A percentile compares a stretch with the other conserved stretches of the same genome.
Conservation (phyloP, 2,797 vertebrate species). For the Halcyon smyrnensis region DNA sequence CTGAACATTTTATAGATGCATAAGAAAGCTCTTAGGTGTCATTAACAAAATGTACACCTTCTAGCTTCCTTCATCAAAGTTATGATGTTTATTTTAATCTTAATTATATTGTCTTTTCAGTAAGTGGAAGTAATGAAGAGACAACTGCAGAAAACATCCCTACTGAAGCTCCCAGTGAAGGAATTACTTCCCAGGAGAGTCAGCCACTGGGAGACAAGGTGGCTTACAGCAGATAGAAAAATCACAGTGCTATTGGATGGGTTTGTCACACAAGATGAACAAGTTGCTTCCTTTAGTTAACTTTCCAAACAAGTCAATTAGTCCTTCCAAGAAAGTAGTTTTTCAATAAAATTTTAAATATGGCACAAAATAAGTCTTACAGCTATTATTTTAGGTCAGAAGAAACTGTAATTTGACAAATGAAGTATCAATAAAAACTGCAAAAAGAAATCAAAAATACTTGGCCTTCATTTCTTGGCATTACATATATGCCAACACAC, state of each 20-base stretch:
- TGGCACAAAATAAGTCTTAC: background rate
- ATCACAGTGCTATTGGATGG: background rate
- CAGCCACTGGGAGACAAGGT: conserved; percentile 30
- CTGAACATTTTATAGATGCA: background rate
- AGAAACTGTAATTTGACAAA: background rate
- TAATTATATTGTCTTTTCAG: conserved; percentile 34
- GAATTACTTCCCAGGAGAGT: background rate
- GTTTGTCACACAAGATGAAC: background rate
- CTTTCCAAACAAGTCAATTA: background rate
- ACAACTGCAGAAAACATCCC: background rate
- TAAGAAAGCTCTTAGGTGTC: background rate
- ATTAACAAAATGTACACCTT: background rate
- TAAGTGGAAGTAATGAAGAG: background rate
- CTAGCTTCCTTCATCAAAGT: background rate
- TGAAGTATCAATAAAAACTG: conserved; percentile 26
- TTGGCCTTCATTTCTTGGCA: background rate
- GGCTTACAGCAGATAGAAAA: conserved; percentile 60
- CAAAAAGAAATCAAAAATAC: background rate
- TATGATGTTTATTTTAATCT: background rate
- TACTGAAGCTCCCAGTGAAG: background rate
- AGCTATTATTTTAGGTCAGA: background rate
- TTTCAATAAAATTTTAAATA: background rate
- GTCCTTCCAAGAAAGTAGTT: background rate
- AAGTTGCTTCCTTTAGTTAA: background rate
- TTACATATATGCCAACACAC: background rate